Conservation (phyloP, 2,797 vertebrate genomes). For the Poecilia velifera region DNA sequence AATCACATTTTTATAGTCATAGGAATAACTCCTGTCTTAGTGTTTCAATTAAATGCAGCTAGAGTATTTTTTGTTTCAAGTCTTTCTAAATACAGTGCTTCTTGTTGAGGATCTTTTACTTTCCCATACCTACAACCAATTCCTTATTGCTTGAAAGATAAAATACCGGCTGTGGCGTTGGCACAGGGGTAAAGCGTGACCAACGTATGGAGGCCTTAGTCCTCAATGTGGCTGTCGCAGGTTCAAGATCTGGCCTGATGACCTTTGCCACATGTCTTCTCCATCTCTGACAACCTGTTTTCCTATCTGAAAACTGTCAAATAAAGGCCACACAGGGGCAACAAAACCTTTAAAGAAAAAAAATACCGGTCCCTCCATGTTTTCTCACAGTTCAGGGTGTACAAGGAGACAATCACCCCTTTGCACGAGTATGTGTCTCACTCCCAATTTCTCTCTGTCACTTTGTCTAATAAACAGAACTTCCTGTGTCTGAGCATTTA, state of each 20-base stretch:
- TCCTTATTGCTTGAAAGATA: slow-evolving; percentile 10
- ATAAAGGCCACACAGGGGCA: too few relatives aligned
- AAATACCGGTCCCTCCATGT: slow-evolving; percentile 11
- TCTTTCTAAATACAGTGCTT: neutral
- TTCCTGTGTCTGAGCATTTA: slow-evolving; percentile 79
- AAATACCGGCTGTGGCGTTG: too few relatives aligned
- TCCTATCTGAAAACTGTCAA: too few relatives aligned
- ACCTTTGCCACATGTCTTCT: too few relatives aligned
- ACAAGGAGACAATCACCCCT: slow-evolving; percentile 48
- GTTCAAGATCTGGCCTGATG: too few relatives aligned
- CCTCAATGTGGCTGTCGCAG: too few relatives aligned
- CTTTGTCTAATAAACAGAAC: slow-evolving; percentile 78
- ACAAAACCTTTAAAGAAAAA: neutral
- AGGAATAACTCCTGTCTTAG: neutral
- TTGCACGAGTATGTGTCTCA: slow-evolving; percentile 45
- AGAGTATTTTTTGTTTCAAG: neutral
- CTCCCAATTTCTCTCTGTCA: slow-evolving; percentile 69
- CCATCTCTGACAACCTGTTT: too few relatives aligned
- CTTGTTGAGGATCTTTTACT: neutral
- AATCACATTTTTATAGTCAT: neutral
- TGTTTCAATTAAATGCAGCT: neutral
- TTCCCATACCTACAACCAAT: neutral
- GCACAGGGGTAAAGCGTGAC: too few relatives aligned
- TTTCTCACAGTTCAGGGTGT: slow-evolving; percentile 29
- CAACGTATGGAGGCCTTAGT: too few relatives aligned